These are phyloP conservation scores for Condylura cristata DNA, from an alignment of 2,113 vertebrate species.

Conservation along the genomic window DNA sequence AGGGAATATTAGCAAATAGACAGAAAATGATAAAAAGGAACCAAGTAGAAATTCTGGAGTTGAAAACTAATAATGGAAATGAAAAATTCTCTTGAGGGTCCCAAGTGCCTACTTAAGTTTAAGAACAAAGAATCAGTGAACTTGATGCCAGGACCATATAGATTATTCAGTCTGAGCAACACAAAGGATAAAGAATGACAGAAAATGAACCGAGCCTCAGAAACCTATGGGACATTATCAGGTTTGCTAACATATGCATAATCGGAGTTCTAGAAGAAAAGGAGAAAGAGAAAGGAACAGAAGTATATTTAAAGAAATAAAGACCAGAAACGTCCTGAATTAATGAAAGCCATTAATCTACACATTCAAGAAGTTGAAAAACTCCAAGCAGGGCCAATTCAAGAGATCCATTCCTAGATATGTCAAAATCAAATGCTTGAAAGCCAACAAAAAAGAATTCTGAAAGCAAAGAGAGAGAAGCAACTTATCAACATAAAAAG, in stretches of 20 bases:
- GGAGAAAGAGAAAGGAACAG: background rate
- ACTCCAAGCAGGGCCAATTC: background rate
- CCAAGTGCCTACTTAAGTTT: background rate
- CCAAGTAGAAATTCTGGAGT: background rate
- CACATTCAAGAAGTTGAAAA: slow-evolving; percentile 5
- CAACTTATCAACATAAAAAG: background rate
- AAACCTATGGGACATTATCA: background rate
- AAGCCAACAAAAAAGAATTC: background rate
- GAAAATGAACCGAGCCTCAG: background rate
- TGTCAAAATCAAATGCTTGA: background rate
- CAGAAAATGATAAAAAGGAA: background rate
- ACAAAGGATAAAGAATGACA: background rate
- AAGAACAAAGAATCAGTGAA: slow-evolving; percentile 16
- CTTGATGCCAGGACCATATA: background rate
- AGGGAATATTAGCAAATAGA: background rate
- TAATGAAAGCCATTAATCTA: background rate
- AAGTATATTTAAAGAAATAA: background rate
- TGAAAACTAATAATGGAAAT: background rate
- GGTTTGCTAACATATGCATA: background rate
- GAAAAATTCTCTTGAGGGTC: background rate
- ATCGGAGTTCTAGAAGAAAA: background rate
- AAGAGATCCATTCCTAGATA: background rate
- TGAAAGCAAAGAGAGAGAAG: background rate
- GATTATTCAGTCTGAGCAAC: background rate
- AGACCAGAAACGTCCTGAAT: background rate